Percentiles rank a stretch among this genome's conserved stretches.
phyloP scores from a whole-genome alignment of 2,888 invertebrate species.

The Drosophila multiciliata region DNA sequence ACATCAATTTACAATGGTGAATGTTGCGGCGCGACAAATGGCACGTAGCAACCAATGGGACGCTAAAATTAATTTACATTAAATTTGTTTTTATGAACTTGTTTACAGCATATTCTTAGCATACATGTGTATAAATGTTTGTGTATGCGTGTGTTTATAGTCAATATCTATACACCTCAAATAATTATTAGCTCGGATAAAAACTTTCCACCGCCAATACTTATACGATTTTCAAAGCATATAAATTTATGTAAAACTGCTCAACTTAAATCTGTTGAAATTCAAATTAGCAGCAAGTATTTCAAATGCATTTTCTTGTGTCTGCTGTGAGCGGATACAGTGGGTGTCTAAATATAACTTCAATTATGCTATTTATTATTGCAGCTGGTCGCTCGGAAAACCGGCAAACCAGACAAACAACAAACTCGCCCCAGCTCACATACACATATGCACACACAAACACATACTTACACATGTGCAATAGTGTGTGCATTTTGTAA shows the following conservation, averaged over 20 bases:
- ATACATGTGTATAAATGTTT: background rate
- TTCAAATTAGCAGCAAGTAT: constrained; percentile 8
- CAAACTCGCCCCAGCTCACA: constrained; percentile 37
- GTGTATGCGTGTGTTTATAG: background rate
- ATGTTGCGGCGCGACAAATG: constrained; percentile 55
- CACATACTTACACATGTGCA: constrained; percentile 15
- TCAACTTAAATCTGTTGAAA: constrained; percentile 15
- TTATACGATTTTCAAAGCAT: background rate
- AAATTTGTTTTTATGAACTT: constrained; percentile 52
- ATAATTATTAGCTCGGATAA: background rate
- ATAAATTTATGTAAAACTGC: background rate
- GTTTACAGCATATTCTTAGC: constrained; percentile 45
- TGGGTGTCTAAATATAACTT: constrained; percentile 73
- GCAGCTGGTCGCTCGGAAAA: constrained; percentile 60
- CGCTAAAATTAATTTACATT: constrained; percentile 57
- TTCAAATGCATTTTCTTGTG: constrained; percentile 3
- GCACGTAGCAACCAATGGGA: constrained; percentile 71
- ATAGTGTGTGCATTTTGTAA: constrained; percentile 9
- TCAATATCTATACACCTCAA: background rate
- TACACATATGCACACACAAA: background rate
- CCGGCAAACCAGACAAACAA: constrained; percentile 71
- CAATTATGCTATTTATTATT: constrained; percentile 73
- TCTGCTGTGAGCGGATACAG: constrained; percentile 54
- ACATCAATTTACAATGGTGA: constrained; percentile 40
- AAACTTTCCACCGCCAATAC: background rate